Base-by-base conservation (phyloP, 2,113 vertebrate species). In the Nothoprocta pentlandii region DNA sequence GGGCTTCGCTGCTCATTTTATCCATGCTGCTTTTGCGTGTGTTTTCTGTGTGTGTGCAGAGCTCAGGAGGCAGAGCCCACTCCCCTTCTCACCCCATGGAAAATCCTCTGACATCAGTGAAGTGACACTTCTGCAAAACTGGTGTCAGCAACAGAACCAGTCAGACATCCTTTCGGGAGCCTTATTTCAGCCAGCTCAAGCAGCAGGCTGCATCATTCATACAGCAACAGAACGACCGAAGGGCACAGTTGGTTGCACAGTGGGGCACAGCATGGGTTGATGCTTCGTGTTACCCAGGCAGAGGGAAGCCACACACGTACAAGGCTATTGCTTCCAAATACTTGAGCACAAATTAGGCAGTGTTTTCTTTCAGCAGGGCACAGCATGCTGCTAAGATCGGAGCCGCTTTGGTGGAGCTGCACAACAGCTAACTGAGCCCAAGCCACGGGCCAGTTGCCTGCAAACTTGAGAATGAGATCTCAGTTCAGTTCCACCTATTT, bases 1-100 rank as follows among this genome's bases (percentile, higher is more conserved):
- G 46, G 51, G 25, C 64, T 69, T 59, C 56, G 32, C 66, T 30
- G 44, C 93, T 79, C 36, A 54, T 75, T 96, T 87, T 90, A 66
- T 32, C 77, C 17, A 0, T 0, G 28, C 21, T 73, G 41, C 32
- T 25, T 22, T 17, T 51, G 28, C 2, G 5, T 34, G 63, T 32
- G 54, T 30, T 56, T 28, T 32, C 30, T 58, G 17, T 32, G 28
- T 58, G 0, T 4, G 2, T 0, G 2, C 41, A 87, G 47, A 59
- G 28, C 64, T 20, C 41, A 19, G 20, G 42, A 66, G 44, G 74
- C 46, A 93, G 89, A 39, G 47, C 16, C 25, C 39, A 21, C 20
- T 12, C 34, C 67, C 30, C 26, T 30, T 61, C 20, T 78, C 58
- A 30, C 9, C 5, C 46, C 56, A 42, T 12, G 46, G 39, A 36